Percentiles rank a stretch among this genome's conserved stretches.
Evolutionary conservation across 2,888 invertebrate species (phyloP).

Genomic region (Microchrysa polita): DNA sequence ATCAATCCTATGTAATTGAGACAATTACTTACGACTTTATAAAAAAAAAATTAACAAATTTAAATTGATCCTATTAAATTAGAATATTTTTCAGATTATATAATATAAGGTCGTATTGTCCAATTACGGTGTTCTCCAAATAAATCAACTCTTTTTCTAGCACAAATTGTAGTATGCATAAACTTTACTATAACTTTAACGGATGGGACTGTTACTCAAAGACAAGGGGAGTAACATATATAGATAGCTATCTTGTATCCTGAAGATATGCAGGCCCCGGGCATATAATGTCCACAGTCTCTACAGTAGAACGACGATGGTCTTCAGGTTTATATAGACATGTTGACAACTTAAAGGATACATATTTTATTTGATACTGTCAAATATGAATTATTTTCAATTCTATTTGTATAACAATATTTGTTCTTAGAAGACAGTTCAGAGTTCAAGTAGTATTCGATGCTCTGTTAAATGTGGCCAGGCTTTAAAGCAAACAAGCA

Average conservation of each 20-base stretch:
- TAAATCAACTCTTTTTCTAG: no score
- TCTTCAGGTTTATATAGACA: slow-evolving; percentile 4
- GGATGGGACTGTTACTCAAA: neutral
- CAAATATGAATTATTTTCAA: slow-evolving; percentile 10
- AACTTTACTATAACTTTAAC: neutral
- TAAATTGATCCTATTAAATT: no score
- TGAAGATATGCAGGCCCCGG: neutral
- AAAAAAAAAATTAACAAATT: no score
- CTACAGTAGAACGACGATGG: no score
- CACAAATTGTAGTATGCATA: no score
- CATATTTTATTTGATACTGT: slow-evolving; percentile 17
- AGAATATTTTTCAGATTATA: no score
- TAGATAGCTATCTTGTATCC: neutral
- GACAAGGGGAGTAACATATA: neutral
- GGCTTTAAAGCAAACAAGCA: neutral
- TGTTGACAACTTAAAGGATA: slow-evolving; percentile 21
- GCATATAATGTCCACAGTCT: neutral
- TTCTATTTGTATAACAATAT: slow-evolving; percentile 12
- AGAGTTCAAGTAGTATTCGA: neutral
- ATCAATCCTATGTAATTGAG: no score
- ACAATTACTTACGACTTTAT: no score
- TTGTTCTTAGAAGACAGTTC: neutral
- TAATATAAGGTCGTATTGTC: no score
- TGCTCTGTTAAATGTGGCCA: neutral
- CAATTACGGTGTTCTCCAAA: no score